Evolutionary conservation across 1,140 invertebrate species (phyloP).

Genomic region (Nasonia longicornis): DNA sequence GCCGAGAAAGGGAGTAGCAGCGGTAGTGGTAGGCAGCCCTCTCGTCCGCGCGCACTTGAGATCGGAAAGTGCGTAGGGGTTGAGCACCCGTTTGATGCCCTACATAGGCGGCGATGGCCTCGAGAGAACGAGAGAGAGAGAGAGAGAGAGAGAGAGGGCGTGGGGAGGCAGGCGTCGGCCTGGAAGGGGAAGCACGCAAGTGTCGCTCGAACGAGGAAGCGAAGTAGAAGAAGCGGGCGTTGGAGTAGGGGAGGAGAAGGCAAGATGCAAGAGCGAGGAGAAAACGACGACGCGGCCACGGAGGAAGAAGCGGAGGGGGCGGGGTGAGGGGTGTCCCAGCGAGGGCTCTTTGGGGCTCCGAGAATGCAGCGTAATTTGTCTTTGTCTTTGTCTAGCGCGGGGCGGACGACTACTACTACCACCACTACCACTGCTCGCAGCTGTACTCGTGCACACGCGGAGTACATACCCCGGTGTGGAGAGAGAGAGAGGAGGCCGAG

Average conservation of each 20-base stretch:
- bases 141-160: constrained; percentile 6
- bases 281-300: constrained; percentile 44
- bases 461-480: background rate
- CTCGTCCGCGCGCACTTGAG: background rate
- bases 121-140: background rate
- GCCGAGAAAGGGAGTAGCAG: background rate
- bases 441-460: background rate
- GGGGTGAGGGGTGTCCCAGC: constrained; percentile 44
- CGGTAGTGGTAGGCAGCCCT: background rate
- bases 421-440: background rate
- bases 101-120: constrained; percentile 53
- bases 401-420: background rate
- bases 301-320: constrained; percentile 46
- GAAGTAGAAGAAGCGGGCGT: constrained; percentile 36
- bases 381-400: constrained; percentile 69
- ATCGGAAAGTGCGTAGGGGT: constrained; percentile 60
- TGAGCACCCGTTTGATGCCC: constrained; percentile 62
- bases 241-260: constrained; percentile 13
- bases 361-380: constrained; percentile 71
- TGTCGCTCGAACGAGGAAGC: constrained; percentile 38
- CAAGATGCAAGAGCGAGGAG: constrained; percentile 46
- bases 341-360: constrained; percentile 65
- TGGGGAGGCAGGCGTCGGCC: constrained; percentile 46
- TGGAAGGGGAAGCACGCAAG: constrained; percentile 32
- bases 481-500: constrained; percentile 40